These are phyloP conservation scores for Pachymerium ferrugineum DNA, from an alignment of 2,888 invertebrate species.

Conservation along the genomic window DNA sequence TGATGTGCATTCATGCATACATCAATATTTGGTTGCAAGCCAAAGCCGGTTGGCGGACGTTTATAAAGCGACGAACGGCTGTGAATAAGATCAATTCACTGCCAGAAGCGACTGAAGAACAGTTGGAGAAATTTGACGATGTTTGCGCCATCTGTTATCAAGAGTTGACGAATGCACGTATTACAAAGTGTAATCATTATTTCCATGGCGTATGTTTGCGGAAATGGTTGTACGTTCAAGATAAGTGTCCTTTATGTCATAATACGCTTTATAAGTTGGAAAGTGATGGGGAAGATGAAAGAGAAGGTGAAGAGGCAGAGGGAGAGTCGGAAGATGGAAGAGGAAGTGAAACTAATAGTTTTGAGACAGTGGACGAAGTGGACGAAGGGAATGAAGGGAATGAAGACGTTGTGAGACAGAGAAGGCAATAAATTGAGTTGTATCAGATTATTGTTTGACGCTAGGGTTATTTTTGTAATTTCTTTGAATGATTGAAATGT, in stretches of 20 bases:
- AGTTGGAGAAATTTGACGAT: constrained; percentile 70
- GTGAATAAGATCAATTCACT: constrained; percentile 88
- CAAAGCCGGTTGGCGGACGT: constrained; percentile 81
- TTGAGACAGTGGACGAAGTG: no score
- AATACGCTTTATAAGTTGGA: constrained; percentile 62
- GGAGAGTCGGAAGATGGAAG: constrained; percentile 9
- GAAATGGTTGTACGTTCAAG: constrained; percentile 92
- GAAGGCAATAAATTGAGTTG: no score
- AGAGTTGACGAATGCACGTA: constrained; percentile 80
- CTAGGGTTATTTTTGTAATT: no score
- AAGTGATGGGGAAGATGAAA: constrained; percentile 19
- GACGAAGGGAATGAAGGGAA: no score
- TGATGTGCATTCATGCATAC: constrained; percentile 97
- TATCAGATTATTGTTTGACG: no score
- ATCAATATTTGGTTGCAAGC: constrained; percentile 92
- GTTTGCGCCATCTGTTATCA: constrained; percentile 97
- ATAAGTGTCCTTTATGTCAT: constrained; percentile 89
- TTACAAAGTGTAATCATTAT: constrained; percentile 71
- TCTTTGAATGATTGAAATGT: no score
- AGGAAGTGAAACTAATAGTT: no score
- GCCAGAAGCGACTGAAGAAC: constrained; percentile 73
- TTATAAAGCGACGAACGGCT: constrained; percentile 82
- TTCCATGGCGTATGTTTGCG: constrained; percentile 91
- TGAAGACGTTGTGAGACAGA: no score
- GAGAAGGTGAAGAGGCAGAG: constrained; percentile 42